Evolutionary conservation across 2,113 vertebrate genomes (phyloP), one percentile per base, ranked within the genome.

Genomic region (Lophius piscatorius): DNA sequence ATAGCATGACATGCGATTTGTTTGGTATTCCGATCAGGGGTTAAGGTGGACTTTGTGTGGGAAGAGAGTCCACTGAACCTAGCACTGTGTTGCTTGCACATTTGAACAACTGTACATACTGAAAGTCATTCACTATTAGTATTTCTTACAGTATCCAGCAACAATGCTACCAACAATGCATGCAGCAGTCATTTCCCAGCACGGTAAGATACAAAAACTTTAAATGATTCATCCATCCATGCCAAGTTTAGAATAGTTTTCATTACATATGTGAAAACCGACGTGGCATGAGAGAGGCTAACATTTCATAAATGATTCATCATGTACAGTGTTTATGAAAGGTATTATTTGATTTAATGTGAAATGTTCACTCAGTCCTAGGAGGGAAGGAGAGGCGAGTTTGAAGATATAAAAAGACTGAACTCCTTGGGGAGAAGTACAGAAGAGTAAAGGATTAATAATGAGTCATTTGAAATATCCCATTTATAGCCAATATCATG

Each of bases 11-110:
- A 56, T 77, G 78, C 52, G 55, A 56, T 85, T 61, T 3, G 13
- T 41, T 77, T 66, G 74, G 55, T 81, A 78, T 86, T 86, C 70
- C 68, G 80, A 86, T 81, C 70, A 55, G 52, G 42, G 58, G 41
- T 21, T n/a, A n/a, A n/a, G 13, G 40, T 6, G 2, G 17, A 55
- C 5, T 38, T 51, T 13, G 59, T 34, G 45, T 34, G 44, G 58
- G 55, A 63, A 28, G 8, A 8, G 49, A 39, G 18, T 35, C 42
- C n/a, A n/a, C n/a, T n/a, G n/a, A n/a, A n/a, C n/a, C n/a, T n/a
- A n/a, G n/a, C n/a, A n/a, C n/a, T n/a, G n/a, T n/a, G n/a, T n/a
- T n/a, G n/a, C n/a, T n/a, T n/a, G n/a, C n/a, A n/a, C 57, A 10
- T 21, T 33, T 24, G 9, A 34, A 17, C 14, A 12, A 41, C 29